phyloP scores from a whole-genome alignment of 2,888 invertebrate species.

The Ectemnius lituratus region DNA sequence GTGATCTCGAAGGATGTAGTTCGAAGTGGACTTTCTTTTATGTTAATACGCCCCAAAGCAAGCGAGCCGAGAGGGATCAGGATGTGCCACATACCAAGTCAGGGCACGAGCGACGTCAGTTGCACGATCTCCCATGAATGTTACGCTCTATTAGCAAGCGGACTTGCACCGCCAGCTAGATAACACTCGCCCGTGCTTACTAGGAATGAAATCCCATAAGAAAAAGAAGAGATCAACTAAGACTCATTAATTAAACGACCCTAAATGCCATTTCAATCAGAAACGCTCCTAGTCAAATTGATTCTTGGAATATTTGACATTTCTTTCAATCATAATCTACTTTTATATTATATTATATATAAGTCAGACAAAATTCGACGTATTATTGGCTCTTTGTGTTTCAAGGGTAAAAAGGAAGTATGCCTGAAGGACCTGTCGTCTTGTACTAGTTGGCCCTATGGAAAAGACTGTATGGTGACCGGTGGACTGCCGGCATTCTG shows the following conservation, averaged over 20 bases:
- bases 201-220: background rate
- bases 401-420: too few relatives aligned
- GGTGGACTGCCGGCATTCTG: conserved; percentile 65
- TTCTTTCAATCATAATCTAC: too few relatives aligned
- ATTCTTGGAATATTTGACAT: conserved; percentile 18
- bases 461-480: conserved; percentile 49
- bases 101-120: conserved; percentile 26
- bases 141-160: conserved; percentile 57
- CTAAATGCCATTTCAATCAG: too few relatives aligned
- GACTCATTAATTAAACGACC: conserved; percentile 8
- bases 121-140: conserved; percentile 44
- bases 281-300: too few relatives aligned
- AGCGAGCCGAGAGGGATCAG: conserved; percentile 36
- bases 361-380: too few relatives aligned
- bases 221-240: background rate
- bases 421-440: conserved; percentile 26
- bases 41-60: conserved; percentile 47
- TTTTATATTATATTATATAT: too few relatives aligned
- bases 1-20: conserved; percentile 17
- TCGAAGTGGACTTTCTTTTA: conserved; percentile 47
- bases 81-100: conserved; percentile 57
- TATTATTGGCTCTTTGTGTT: too few relatives aligned
- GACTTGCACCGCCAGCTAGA: conserved; percentile 23
- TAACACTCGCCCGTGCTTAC: background rate
- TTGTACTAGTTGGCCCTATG: conserved; percentile 38